Evolutionary conservation across 2,888 invertebrate genomes (phyloP).

Genomic region (Cremastobaeus sp.): DNA sequence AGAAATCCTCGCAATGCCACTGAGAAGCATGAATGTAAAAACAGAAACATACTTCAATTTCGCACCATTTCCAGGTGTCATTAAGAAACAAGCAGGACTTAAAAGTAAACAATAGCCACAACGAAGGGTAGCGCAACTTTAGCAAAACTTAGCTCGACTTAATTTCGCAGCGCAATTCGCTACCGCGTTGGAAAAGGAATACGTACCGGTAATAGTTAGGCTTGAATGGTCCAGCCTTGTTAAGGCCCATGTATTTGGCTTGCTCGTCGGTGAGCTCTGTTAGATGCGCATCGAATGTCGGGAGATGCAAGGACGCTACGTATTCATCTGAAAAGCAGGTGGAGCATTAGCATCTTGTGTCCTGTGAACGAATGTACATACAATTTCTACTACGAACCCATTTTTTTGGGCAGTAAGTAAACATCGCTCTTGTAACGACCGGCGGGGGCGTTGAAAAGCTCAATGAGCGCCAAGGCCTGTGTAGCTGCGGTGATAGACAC

Average conservation of each 20-base stretch:
- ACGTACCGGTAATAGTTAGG: slow-evolving; percentile 97
- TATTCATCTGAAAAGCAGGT: slow-evolving; percentile 90
- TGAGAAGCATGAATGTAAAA: slow-evolving; percentile 60
- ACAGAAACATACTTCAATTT: slow-evolving; percentile 55
- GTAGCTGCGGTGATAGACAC: slow-evolving; percentile 98
- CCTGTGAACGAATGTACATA: not conserved
- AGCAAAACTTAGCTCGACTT: slow-evolving; percentile 16
- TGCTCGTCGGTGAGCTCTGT: slow-evolving; percentile 98
- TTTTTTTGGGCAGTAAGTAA: slow-evolving; percentile 98
- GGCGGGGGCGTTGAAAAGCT: slow-evolving; percentile 96
- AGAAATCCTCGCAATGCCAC: slow-evolving; percentile 61
- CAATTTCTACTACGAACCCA: slow-evolving; percentile 83
- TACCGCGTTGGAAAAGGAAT: too few species aligned
- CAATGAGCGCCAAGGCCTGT: slow-evolving; percentile 97
- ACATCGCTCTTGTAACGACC: slow-evolving; percentile 98
- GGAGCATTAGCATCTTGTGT: not conserved
- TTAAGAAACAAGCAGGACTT: slow-evolving; percentile 44
- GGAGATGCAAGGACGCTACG: slow-evolving; percentile 97
- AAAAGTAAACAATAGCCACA: slow-evolving; percentile 22
- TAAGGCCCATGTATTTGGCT: slow-evolving; percentile 97
- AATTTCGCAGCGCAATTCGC: too few species aligned
- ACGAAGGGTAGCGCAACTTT: slow-evolving; percentile 35
- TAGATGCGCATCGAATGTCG: slow-evolving; percentile 97
- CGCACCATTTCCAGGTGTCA: slow-evolving; percentile 31
- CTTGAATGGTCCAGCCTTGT: slow-evolving; percentile 98